Evolutionary conservation across 2,113 vertebrate species (phyloP).

Genomic region (Neoarius graeffei): DNA sequence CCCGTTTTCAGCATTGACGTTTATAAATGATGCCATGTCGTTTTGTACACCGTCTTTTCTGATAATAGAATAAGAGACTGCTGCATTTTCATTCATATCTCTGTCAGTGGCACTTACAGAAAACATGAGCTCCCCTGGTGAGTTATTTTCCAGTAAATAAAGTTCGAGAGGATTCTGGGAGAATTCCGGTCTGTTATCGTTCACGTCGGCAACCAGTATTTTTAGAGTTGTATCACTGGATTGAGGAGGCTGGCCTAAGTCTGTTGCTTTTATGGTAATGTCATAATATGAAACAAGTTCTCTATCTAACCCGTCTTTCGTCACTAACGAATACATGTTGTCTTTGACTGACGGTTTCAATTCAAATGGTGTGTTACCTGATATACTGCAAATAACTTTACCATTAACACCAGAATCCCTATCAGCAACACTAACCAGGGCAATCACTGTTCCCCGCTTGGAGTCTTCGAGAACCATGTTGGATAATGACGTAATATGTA

Average conservation of each 20-base stretch:
- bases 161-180: constrained; percentile 45
- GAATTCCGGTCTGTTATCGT: constrained; percentile 60
- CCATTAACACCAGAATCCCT: constrained; percentile 70
- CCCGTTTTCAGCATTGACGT: constrained; percentile 59
- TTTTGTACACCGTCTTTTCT: constrained; percentile 26
- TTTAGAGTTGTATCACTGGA: constrained; percentile 43
- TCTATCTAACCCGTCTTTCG: constrained; percentile 52
- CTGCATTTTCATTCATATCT: constrained; percentile 60
- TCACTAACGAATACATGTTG: constrained; percentile 70
- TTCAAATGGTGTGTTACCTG: constrained; percentile 64
- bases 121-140: constrained; percentile 50
- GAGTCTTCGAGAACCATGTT: constrained; percentile 65
- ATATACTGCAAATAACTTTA: constrained; percentile 61
- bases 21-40: constrained; percentile 53
- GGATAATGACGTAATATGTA: constrained; percentile 65
- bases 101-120: constrained; percentile 59
- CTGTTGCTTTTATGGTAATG: constrained; percentile 54
- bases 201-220: constrained; percentile 56
- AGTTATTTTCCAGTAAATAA: constrained; percentile 65
- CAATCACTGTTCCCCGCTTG: constrained; percentile 66
- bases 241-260: constrained; percentile 54
- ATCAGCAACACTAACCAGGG: constrained; percentile 68
- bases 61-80: constrained; percentile 56
- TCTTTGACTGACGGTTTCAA: constrained; percentile 65
- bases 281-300: constrained; percentile 65